These are phyloP conservation scores for Caenorhabditis remanei DNA, from an alignment of 1,140 invertebrate genomes.

Conservation along the genomic window DNA sequence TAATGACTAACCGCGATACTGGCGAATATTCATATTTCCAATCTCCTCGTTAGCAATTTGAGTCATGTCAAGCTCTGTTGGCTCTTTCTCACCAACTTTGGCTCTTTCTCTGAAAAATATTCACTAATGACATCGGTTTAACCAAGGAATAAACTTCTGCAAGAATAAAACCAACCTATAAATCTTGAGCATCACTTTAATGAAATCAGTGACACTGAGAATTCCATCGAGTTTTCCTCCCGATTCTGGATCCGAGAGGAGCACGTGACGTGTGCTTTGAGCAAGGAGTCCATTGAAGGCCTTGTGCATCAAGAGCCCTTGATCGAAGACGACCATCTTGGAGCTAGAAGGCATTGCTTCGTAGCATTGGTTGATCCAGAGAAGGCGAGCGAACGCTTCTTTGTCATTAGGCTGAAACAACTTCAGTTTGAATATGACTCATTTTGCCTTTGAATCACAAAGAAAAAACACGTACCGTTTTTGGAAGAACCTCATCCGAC, in stretches of 20 bases:
- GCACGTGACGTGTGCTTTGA: conserved; percentile 63
- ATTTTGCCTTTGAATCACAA: too few relatives aligned
- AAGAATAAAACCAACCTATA: conserved; percentile 38
- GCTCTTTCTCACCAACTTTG: conserved; percentile 25
- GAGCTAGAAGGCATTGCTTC: conserved; percentile 62
- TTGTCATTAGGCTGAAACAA: conserved; percentile 14
- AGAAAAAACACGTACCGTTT: background rate
- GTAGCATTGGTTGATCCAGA: conserved; percentile 62
- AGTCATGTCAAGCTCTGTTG: conserved; percentile 31
- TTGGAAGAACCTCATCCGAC: conserved; percentile 15
- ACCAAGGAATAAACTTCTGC: background rate
- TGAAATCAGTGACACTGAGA: conserved; percentile 65
- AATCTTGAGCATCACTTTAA: conserved; percentile 62
- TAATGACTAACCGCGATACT: conserved; percentile 53
- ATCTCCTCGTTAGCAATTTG: conserved; percentile 57
- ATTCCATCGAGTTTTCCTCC: conserved; percentile 59
- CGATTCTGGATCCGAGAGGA: conserved; percentile 51
- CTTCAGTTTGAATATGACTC: too few relatives aligned
- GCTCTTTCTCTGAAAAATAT: conserved; percentile 47
- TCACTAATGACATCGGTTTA: background rate
- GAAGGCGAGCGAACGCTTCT: conserved; percentile 59
- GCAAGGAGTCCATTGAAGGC: conserved; percentile 64
- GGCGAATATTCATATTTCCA: conserved; percentile 57
- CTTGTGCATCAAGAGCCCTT: conserved; percentile 59
- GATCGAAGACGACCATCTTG: conserved; percentile 65